Conservation (phyloP, 2,113 vertebrate species). For the Manacus vitellinus region DNA sequence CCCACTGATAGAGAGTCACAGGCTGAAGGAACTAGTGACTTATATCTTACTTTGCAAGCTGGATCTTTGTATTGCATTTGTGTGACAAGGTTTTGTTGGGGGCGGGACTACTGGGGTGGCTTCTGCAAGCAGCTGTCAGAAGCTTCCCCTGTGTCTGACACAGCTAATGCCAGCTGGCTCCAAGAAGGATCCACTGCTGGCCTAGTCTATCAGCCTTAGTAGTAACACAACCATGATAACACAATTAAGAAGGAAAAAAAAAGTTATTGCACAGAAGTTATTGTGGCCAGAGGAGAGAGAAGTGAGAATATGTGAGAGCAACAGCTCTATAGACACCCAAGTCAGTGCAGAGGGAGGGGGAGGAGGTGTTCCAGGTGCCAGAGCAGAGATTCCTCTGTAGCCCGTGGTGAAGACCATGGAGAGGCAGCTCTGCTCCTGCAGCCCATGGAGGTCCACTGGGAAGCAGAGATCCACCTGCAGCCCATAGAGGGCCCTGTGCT, state of each 20-base stretch:
- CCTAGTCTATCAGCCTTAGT: fast-evolving
- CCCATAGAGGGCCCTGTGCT: too few relatives aligned
- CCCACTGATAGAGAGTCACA: background rate
- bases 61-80: background rate
- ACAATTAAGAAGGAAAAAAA: background rate
- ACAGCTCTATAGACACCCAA: background rate
- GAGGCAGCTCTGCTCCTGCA: background rate
- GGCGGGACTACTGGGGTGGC: background rate
- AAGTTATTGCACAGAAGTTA: too few relatives aligned
- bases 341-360: background rate
- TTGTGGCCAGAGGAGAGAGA: background rate
- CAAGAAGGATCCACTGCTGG: background rate
- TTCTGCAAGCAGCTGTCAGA: background rate
- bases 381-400: background rate
- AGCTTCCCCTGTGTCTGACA: background rate
- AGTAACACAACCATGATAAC: too few relatives aligned
- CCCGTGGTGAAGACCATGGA: fast-evolving
- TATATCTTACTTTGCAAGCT: background rate
- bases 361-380: fast-evolving
- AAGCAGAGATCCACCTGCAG: background rate
- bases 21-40: background rate
- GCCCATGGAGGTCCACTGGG: fast-evolving
- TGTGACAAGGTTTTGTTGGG: background rate
- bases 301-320: background rate
- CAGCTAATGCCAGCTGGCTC: background rate